Evolutionary conservation across 2,888 invertebrate genomes (phyloP), one percentile per base, ranked within the genome.

Genomic region (Leucozona laternaria): DNA sequence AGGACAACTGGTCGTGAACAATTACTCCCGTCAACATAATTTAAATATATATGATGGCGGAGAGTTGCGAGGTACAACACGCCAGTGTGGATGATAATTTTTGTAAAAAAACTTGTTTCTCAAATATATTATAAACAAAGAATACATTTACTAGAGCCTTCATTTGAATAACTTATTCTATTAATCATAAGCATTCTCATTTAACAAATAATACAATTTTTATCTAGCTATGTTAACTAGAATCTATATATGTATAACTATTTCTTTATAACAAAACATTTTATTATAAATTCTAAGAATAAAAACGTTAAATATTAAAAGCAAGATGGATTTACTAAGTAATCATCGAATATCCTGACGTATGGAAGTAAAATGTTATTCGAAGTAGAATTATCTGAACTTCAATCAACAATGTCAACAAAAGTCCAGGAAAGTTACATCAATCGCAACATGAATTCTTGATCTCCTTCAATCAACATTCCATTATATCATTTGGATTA

Each of bases 31-130:
- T 93, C 95, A 95, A 90, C 94, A 96, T 93, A 95, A 96, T 93
- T 93, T 96, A 90, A 96, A 95, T 93, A 94, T 96, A 93, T 96
- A 95, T 94, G 96, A 95, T 92, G 96, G 96, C 88, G 94, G 94
- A 91, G 95, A 96, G 93, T 94, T 96, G 88, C 94, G 96, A 93
- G 95, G 95, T 93, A 95, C 95, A 91, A 95, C 95, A 92, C 95
- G 96, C 94, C 96, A 96, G 95, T 96, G 96, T 94, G 96, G 96
- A 95, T 95, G 95, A 95, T 95, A 95, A 95, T 90, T 94, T 90
- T 90, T 89, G 57, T 57, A 48, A 73, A 68, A 0, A 13, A 43
- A 15, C 15, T 66, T 15, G 20, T 60, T 34, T 17, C 13, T 4
- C 15, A 20, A 45, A 20, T 48, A 20, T 15, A 50, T 28, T 15